A percentile compares a stretch with the other conserved stretches of the same genome.
Evolutionary conservation across 2,888 invertebrate genomes (phyloP).

Genomic region (Phorcus lineatus): DNA sequence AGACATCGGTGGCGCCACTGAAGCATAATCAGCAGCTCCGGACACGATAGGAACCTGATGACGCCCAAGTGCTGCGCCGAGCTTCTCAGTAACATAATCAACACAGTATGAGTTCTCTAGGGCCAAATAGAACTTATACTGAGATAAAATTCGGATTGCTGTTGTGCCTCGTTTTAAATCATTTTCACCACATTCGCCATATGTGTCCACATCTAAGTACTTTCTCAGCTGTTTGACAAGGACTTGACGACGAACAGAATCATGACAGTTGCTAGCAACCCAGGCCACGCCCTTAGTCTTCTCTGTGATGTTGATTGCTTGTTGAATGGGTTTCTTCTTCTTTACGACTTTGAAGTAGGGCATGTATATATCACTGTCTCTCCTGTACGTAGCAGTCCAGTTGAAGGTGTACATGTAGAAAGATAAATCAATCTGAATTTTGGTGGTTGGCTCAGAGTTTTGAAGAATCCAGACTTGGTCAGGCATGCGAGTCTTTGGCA

Average conservation of each 20-base stretch:
- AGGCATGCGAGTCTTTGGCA: not conserved
- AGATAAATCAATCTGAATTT: not conserved
- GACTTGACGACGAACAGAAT: conserved; percentile 18
- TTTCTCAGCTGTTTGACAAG: conserved; percentile 19
- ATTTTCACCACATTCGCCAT: conserved; percentile 28
- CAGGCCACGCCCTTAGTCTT: not conserved
- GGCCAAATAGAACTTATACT: conserved; percentile 43
- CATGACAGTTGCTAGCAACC: conserved; percentile 27
- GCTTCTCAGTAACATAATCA: conserved; percentile 45
- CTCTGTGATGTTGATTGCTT: not conserved
- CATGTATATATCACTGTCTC: conserved; percentile 29
- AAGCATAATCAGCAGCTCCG: conserved; percentile 37
- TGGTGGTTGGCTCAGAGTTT: conserved; percentile 25
- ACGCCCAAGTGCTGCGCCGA: conserved; percentile 28
- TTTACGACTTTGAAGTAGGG: conserved; percentile 18
- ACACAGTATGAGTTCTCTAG: conserved; percentile 45
- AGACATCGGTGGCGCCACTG: conserved; percentile 27
- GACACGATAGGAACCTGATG: conserved; percentile 43
- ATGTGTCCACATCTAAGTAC: conserved; percentile 33
- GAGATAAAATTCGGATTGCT: not conserved
- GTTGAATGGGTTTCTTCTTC: not conserved
- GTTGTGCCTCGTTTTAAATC: not conserved
- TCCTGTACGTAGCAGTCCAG: conserved; percentile 33
- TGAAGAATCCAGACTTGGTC: conserved; percentile 35
- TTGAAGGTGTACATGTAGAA: conserved; percentile 27